Percentiles rank a stretch among this genome's conserved stretches.
These are phyloP conservation scores for Platycercus adscitus DNA, from an alignment of 2,113 vertebrate species.

Conservation along the genomic window DNA sequence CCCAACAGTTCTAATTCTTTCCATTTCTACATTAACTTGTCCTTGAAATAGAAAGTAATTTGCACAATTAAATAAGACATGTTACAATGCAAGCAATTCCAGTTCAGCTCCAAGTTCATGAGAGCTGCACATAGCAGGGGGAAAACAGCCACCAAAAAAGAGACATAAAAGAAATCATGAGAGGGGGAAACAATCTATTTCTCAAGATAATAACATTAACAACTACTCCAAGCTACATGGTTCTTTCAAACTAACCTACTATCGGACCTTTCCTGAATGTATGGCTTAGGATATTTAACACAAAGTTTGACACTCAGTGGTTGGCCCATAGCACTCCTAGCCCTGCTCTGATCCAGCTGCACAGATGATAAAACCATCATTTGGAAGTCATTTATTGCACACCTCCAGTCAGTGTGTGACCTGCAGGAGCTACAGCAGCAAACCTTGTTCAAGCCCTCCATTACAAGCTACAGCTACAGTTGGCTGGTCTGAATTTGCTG, in stretches of 20 bases:
- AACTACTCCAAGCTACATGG: not conserved
- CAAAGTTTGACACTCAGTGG: not conserved
- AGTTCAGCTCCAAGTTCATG: conserved; percentile 31
- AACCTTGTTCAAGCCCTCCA: not conserved
- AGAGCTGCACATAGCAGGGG: not conserved
- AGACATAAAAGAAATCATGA: not conserved
- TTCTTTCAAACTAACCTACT: not conserved
- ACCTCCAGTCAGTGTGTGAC: conserved; percentile 14
- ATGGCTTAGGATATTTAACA: not conserved
- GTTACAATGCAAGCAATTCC: conserved; percentile 17
- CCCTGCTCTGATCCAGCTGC: not conserved
- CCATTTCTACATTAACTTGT: conserved; percentile 32
- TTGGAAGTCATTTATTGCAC: conserved; percentile 68
- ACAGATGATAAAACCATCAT: not conserved
- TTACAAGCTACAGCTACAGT: not conserved
- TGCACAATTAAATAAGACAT: conserved; percentile 26
- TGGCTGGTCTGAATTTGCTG: not conserved
- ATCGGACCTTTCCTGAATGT: not conserved
- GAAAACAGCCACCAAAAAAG: not conserved
- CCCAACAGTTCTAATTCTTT: conserved; percentile 44
- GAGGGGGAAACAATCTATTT: not conserved
- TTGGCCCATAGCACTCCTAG: not conserved
- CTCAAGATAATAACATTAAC: not conserved
- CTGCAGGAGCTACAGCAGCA: not conserved
- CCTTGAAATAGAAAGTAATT: conserved; percentile 49